Percentiles rank a stretch among this genome's conserved stretches.
phyloP scores from a whole-genome alignment of 2,113 vertebrate species.

The Brachyistius frenatus region DNA sequence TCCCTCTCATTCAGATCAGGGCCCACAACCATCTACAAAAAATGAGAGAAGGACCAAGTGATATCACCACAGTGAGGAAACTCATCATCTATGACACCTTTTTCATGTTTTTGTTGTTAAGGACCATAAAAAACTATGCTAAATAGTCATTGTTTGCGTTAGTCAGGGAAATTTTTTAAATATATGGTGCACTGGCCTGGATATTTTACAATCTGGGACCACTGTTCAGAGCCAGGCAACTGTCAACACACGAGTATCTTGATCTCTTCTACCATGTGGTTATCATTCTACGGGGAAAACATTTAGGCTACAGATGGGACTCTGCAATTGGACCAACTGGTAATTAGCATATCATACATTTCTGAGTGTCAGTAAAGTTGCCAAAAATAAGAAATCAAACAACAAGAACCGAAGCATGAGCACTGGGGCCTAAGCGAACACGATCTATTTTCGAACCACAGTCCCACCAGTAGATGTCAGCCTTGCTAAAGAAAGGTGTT shows the following conservation, averaged over 20 bases:
- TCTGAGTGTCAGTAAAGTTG: background rate
- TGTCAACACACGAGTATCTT: no score
- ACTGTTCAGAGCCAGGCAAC: no score
- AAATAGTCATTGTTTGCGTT: background rate
- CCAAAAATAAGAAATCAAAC: background rate
- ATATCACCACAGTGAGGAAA: conserved; percentile 50
- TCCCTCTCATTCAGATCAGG: conserved; percentile 69
- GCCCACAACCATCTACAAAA: conserved; percentile 52
- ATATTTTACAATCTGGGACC: background rate
- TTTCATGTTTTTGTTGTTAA: conserved; percentile 25
- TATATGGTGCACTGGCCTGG: background rate
- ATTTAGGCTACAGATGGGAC: background rate
- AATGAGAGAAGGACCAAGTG: conserved; percentile 50
- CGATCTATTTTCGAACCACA: background rate
- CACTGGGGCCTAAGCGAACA: background rate
- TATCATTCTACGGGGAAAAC: no score
- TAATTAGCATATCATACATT: no score
- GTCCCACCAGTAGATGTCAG: conserved; percentile 65
- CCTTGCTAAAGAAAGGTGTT: conserved; percentile 9
- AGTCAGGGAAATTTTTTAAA: background rate
- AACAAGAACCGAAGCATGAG: background rate
- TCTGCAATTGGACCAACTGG: background rate
- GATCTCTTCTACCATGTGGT: background rate
- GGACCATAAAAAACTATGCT: background rate
- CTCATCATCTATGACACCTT: conserved; percentile 41